Conservation (phyloP, 2,797 vertebrate genomes). For the Myotis pilosus region DNA sequence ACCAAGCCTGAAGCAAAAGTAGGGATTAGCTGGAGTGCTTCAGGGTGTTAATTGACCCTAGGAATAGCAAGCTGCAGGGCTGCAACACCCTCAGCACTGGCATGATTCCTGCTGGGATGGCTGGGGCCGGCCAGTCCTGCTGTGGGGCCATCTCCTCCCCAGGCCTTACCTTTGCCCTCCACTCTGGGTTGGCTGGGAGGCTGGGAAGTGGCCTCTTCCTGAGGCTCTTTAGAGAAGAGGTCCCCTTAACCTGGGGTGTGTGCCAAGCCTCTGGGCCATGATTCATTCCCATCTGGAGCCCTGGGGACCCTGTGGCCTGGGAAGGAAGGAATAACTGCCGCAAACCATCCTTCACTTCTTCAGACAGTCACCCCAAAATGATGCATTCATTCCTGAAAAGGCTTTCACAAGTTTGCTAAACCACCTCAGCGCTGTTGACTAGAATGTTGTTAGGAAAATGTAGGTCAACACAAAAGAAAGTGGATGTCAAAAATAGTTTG, state of each 20-base stretch:
- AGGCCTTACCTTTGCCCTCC: not conserved
- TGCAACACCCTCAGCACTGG: not conserved
- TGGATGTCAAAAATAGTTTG: not conserved
- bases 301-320: not conserved
- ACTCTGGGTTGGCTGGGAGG: not conserved
- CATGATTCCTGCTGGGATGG: not conserved
- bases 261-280: conserved; percentile 16
- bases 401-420: not conserved
- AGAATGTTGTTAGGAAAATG: conserved; percentile 43
- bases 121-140: not conserved
- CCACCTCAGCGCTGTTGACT: not conserved
- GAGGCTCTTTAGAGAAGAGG: conserved; percentile 63
- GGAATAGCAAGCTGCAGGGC: not conserved
- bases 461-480: not conserved
- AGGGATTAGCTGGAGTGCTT: not conserved
- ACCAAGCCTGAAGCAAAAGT: not conserved
- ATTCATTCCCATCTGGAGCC: not conserved
- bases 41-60: not conserved
- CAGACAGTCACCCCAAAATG: not conserved
- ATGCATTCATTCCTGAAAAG: not conserved
- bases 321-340: not conserved
- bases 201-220: conserved; percentile 60
- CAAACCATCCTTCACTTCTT: not conserved
- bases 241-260: conserved; percentile 34
- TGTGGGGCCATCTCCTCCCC: not conserved